Conservation (phyloP, 2,113 vertebrate genomes). For the Nymphicus hollandicus region DNA sequence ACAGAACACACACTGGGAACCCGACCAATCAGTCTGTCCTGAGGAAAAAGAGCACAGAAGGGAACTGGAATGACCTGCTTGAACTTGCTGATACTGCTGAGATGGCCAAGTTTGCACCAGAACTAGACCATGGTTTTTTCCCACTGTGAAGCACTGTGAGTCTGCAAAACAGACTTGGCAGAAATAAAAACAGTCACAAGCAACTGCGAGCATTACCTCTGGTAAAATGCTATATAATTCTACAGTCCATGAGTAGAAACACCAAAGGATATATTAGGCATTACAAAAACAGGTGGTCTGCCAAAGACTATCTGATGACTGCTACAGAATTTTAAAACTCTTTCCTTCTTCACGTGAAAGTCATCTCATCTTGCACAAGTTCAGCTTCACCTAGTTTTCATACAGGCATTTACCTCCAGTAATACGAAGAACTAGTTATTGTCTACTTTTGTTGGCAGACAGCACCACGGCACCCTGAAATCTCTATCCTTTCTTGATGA, state of each 20-base stretch:
- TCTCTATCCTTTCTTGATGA: background rate
- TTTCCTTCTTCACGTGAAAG: background rate
- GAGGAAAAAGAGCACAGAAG: background rate
- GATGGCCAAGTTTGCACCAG: background rate
- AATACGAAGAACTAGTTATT: background rate
- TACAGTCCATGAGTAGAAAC: background rate
- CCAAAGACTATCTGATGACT: background rate
- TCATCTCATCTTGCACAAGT: background rate
- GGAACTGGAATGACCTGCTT: background rate
- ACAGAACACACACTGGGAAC: background rate
- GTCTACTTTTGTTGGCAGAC: background rate
- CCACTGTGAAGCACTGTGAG: background rate
- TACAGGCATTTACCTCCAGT: background rate
- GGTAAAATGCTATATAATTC: background rate
- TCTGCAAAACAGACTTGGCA: background rate
- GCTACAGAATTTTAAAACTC: background rate
- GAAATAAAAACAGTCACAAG: background rate
- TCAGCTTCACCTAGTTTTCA: background rate
- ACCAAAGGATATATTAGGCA: background rate
- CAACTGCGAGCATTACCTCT: background rate
- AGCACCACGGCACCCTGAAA: background rate
- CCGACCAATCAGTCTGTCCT: background rate
- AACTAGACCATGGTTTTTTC: background rate
- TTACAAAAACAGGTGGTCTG: background rate
- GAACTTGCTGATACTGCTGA: background rate